Base-by-base conservation (phyloP, 2,888 invertebrate species). In the Epistrophe grossulariae region DNA sequence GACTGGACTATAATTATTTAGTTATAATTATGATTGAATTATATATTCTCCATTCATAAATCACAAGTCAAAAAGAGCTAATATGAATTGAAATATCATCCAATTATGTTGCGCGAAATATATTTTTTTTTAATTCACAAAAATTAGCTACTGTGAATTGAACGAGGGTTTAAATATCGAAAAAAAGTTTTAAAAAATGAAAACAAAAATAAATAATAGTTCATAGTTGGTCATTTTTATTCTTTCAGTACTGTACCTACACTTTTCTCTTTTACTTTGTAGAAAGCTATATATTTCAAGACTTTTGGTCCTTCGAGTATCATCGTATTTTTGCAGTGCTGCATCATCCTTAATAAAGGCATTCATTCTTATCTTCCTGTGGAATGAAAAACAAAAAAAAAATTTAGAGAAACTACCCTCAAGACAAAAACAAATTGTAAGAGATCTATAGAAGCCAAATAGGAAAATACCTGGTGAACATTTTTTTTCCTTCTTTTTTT, bases 381-480 rank as follows among this genome's bases (percentile, higher is more conserved):
- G 17, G 17, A 19, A 70, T 24, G 15, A 40, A 19, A 31, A 59
- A 35, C 10, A 24, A 31, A 43, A 57, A 66, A 4, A 24, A 40
- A 68, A 52, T 40, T 24, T 10, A 62, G n/a, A 31, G 9, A 48
- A 31, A n/a, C 40, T 43, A 24, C 19, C 43, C 2, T 28, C n/a
- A 59, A 19, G 80, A 85, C 85, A 79, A 66, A 50, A 79, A 85
- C 71, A 85, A 82, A 82, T 82, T 71, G 57, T 57, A 31, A 35
- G 45, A 45, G n/a, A 48, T 48, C 17, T 17, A 48, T 9, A 74
- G 31, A 38, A 38, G 38, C 45, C 78, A 78, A 80, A 77, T 28
- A 72, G 48, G 13, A 55, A 31, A 45, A 71, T 79, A 64, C 57
- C 60, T 71, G 48, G 24, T n/a, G 50, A 4, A 35, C 43, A 64